Evolutionary conservation across 37 sponge, comb jelly and placozoan genomes (phyloP), one percentile per base, ranked within the genome.

Genomic region (Hormiphora californensis): DNA sequence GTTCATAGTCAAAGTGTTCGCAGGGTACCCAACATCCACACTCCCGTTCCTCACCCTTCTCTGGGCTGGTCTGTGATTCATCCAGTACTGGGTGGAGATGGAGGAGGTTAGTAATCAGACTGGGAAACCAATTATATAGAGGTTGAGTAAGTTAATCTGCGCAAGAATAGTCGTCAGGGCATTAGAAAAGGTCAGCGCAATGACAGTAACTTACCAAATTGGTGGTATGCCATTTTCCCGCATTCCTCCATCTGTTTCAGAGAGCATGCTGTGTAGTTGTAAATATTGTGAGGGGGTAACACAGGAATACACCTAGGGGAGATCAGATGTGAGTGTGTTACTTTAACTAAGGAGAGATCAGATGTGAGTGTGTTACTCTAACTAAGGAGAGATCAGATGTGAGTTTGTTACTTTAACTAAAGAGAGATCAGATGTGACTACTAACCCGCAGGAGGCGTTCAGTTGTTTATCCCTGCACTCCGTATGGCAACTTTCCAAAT

Each of bases 211-310:
- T 49, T 21, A 57, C 61, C 61, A 30, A 57, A 57, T 23, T 57
- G n/a, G n/a, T 28, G n/a, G 27, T 57, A 57, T 28, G 61, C 61
- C 3, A 28, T 5, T 5, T 57, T 57, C 7, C 61, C 61, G 27
- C 61, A 57, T 19, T 57, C 61, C 30, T 57, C n/a, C 61, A 57
- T 57, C n/a, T 57, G 30, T 57, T 57, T 57, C 30, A 57, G 61
- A 57, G 61, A 28, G 61, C 61, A 57, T 5, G 61, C 61, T 57
- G 4, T 57, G 61, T 57, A 57, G 27, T 30, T 30, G 61, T 57
- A 30, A 28, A 57, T 57, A 15, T 57, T 57, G 61, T 19, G 7
- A 30, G 61, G 61, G 30, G 61, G 61, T 23, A 57, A 30, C 30
- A 57, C 61, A 30, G 61, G 61, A 21, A 57, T 57, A 15, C 61